Evolutionary conservation across 2,113 vertebrate species (phyloP).

Genomic region (Merops nubicus): DNA sequence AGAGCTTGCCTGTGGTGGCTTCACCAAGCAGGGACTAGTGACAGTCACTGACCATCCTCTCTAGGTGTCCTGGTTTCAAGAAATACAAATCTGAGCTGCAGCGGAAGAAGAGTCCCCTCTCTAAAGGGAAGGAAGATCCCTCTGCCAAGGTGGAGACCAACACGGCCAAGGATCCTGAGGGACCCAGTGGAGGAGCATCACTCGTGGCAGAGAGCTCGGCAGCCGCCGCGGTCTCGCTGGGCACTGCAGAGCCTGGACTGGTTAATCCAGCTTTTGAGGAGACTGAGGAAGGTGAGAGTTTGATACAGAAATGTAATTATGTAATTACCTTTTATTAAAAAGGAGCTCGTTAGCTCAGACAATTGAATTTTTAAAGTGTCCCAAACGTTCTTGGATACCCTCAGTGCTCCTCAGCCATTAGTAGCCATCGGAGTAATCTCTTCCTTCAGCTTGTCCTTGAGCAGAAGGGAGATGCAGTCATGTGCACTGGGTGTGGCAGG

Average conservation of each 20-base stretch:
- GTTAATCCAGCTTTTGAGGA: constrained; percentile 91
- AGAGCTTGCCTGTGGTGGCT: not conserved
- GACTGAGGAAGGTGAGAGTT: constrained; percentile 84
- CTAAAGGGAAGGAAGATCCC: constrained; percentile 80
- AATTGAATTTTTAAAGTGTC: not conserved
- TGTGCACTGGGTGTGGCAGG: not conserved
- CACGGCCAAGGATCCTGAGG: not conserved
- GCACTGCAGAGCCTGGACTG: constrained; percentile 82
- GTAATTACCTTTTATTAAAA: not conserved
- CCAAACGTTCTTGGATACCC: not conserved
- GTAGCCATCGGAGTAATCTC: not conserved
- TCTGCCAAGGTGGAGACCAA: constrained; percentile 71
- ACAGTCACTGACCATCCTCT: not conserved
- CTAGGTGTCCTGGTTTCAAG: constrained; percentile 86
- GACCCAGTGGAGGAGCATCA: not conserved
- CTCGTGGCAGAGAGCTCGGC: constrained; percentile 60
- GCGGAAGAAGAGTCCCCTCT: constrained; percentile 76
- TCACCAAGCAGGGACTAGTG: not conserved
- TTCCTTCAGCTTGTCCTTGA: not conserved
- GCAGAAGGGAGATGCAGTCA: not conserved
- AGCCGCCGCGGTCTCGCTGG: constrained; percentile 57
- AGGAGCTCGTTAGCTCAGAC: not conserved
- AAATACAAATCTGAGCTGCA: constrained; percentile 84
- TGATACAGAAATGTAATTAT: not conserved
- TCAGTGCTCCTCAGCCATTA: not conserved